phyloP scores from a whole-genome alignment of 2,888 invertebrate genomes.

The Pristionchus exspectatus region DNA sequence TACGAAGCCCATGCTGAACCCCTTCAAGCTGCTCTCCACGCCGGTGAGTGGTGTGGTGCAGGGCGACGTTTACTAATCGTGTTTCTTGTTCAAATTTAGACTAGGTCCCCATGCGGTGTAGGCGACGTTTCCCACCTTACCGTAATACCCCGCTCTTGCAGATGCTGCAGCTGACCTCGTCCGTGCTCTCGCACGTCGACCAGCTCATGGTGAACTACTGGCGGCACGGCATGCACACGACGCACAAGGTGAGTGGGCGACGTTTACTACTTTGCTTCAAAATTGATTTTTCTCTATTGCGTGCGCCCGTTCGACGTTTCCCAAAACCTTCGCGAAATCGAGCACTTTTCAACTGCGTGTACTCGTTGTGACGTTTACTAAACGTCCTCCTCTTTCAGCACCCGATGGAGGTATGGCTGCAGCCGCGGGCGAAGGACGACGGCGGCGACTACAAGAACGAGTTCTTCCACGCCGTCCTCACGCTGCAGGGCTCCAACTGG shows the following conservation, averaged over 20 bases:
- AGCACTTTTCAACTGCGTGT: constrained; percentile 3
- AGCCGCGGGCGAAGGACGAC: background rate
- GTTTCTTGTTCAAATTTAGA: background rate
- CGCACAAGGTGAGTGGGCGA: constrained; percentile 25
- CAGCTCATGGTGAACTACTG: background rate
- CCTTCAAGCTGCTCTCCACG: constrained; percentile 3
- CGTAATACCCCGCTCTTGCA: background rate
- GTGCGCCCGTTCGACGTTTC: constrained; percentile 4
- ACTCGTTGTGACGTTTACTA: background rate
- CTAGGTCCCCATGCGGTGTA: background rate
- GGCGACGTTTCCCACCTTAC: constrained; percentile 4
- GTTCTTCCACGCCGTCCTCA: background rate
- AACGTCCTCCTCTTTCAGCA: background rate
- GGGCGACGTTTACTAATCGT: background rate
- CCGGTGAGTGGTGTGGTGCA: constrained; percentile 25
- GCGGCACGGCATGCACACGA: background rate
- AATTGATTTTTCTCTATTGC: background rate
- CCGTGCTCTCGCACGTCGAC: constrained; percentile 6
- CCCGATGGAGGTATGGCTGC: constrained; percentile 31
- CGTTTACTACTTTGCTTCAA: too few species aligned
- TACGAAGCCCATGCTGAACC: constrained; percentile 26
- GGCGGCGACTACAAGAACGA: constrained; percentile 7
- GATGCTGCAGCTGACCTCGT: background rate
- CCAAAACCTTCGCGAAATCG: background rate
- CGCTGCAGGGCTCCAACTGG: background rate